Evolutionary conservation across 2,797 vertebrate species (phyloP).

Genomic region (Sebastes minor): DNA sequence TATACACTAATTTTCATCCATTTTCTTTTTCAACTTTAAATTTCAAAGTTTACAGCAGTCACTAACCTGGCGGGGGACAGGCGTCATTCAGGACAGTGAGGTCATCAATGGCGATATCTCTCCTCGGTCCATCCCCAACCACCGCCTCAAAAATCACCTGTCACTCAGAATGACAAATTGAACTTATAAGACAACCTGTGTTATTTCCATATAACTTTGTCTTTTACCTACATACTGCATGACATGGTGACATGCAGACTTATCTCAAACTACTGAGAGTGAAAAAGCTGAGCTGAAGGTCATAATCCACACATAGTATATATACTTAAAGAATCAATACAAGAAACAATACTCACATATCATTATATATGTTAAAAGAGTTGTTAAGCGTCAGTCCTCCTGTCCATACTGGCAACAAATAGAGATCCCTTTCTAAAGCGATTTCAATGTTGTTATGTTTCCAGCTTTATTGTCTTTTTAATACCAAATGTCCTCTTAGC

Average conservation of each 20-base stretch:
- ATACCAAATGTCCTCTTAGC: not conserved
- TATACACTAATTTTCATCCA: not conserved
- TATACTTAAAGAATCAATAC: not conserved
- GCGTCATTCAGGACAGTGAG: constrained; percentile 73
- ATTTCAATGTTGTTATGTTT: not conserved
- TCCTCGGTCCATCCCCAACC: constrained; percentile 56
- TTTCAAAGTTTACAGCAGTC: not conserved
- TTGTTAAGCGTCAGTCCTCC: not conserved
- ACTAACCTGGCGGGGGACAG: constrained; percentile 77
- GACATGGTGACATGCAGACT: not conserved
- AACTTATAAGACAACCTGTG: not conserved
- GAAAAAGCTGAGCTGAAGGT: not conserved
- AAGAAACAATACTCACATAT: not conserved
- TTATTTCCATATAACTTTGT: not conserved
- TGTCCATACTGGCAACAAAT: not conserved
- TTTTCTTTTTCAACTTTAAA: not conserved
- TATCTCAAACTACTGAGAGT: not conserved
- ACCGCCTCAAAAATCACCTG: constrained; percentile 82
- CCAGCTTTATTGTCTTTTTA: not conserved
- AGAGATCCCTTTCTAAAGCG: not conserved
- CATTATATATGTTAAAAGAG: not conserved
- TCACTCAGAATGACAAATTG: constrained; percentile 17
- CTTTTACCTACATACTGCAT: not conserved
- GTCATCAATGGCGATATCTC: constrained; percentile 82
- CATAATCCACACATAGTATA: not conserved